These are phyloP conservation scores for Prolemur simus DNA, from an alignment of 2,113 vertebrate genomes.

Conservation along the genomic window DNA sequence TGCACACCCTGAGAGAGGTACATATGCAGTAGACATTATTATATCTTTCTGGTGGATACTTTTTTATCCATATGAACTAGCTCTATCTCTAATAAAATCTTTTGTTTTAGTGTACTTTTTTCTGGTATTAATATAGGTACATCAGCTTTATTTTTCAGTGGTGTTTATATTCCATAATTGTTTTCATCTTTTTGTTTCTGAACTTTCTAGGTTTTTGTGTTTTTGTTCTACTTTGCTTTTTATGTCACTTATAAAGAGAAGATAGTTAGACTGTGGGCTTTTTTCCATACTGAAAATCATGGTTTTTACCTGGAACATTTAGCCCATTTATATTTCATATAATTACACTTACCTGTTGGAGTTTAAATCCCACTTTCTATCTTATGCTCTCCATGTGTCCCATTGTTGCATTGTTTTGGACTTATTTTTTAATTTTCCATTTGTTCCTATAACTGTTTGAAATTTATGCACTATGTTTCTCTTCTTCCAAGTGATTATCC, in stretches of 20 bases:
- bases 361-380: background rate
- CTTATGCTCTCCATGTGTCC: background rate
- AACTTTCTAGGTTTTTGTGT: background rate
- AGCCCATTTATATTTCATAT: background rate
- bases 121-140: background rate
- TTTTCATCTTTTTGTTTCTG: background rate
- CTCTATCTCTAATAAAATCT: background rate
- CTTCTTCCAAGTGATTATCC: conserved; percentile 25
- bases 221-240: background rate
- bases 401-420: background rate
- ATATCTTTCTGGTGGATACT: background rate
- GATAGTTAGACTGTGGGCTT: background rate
- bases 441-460: conserved; percentile 25
- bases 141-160: background rate
- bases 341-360: background rate
- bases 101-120: background rate
- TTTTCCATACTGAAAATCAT: background rate
- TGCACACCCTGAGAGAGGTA: background rate
- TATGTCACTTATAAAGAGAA: background rate
- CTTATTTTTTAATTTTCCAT: background rate
- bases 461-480: background rate
- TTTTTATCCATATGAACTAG: background rate
- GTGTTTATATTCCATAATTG: background rate
- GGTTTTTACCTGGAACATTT: background rate
- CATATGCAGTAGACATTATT: background rate